These are phyloP conservation scores for Cyprinodon diabolis DNA, from an alignment of 2,797 vertebrate species.

Conservation along the genomic window DNA sequence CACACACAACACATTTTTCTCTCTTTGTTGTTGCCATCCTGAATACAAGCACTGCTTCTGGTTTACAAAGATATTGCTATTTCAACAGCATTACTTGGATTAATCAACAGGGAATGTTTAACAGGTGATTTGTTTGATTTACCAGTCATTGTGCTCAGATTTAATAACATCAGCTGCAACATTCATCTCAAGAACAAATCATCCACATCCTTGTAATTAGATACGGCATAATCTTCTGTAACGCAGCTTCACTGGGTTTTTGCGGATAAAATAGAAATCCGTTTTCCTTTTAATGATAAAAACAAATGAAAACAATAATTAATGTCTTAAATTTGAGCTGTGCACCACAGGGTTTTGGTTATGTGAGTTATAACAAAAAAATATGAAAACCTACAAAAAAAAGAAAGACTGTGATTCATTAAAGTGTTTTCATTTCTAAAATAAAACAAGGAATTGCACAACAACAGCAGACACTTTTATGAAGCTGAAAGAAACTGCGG, in stretches of 20 bases:
- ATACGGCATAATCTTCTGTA: slow-evolving; percentile 4
- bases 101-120: slow-evolving; percentile 5
- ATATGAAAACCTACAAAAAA: background rate
- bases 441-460: background rate
- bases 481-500: background rate
- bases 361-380: background rate
- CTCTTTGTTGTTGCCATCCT: background rate
- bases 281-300: background rate
- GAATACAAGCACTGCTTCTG: background rate
- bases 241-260: slow-evolving; percentile 1
- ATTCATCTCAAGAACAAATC: slow-evolving; percentile 19
- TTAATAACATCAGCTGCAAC: slow-evolving; percentile 15
- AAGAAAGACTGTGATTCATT: slow-evolving; percentile 3
- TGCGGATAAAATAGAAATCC: slow-evolving; percentile 6
- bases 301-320: background rate
- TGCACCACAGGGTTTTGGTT: background rate
- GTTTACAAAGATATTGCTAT: background rate
- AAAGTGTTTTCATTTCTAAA: background rate
- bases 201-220: slow-evolving; percentile 23
- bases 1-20: background rate
- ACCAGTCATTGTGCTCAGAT: slow-evolving; percentile 8
- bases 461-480: background rate
- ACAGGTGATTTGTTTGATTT: slow-evolving; percentile 18
- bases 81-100: slow-evolving; percentile 11
- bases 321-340: background rate